Conservation (phyloP, 1,140 invertebrate species). For the Pinna nobilis region DNA sequence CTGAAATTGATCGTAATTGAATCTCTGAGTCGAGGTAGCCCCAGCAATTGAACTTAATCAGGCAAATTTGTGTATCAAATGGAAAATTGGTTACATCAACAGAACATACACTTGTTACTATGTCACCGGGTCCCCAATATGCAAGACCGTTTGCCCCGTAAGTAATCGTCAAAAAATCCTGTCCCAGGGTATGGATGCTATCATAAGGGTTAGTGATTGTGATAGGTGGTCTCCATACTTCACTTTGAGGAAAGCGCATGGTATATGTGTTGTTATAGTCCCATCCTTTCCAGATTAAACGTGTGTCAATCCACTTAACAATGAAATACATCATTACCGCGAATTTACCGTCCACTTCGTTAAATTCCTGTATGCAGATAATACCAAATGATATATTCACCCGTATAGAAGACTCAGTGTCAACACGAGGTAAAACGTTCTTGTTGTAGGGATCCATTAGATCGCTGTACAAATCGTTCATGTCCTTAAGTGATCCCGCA, state of each 20-base stretch:
- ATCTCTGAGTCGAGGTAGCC: not conserved
- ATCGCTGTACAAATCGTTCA: too few relatives aligned
- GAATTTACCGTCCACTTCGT: conserved; percentile 42
- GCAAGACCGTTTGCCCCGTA: conserved; percentile 16
- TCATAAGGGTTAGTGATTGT: conserved; percentile 28
- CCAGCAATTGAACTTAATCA: conserved; percentile 15
- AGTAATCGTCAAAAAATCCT: conserved; percentile 19
- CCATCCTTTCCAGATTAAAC: conserved; percentile 29
- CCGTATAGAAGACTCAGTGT: not conserved
- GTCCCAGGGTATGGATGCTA: conserved; percentile 12
- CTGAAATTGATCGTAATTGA: not conserved
- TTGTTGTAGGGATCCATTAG: conserved; percentile 27
- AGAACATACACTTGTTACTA: conserved; percentile 13
- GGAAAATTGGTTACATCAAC: conserved; percentile 30
- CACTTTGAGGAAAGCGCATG: conserved; percentile 4
- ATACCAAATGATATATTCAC: conserved; percentile 34
- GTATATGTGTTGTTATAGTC: conserved; percentile 17
- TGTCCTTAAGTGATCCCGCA: too few relatives aligned
- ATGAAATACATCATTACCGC: conserved; percentile 25
- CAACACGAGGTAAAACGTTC: conserved; percentile 19
- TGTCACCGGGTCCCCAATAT: conserved; percentile 20
- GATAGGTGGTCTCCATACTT: conserved; percentile 35
- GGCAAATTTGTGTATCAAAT: conserved; percentile 23
- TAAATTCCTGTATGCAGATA: conserved; percentile 35
- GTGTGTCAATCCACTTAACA: conserved; percentile 23